A percentile compares a stretch with the other conserved stretches of the same genome.
Evolutionary conservation across 2,888 invertebrate genomes (phyloP).

Genomic region (Parasteatoda lunata): DNA sequence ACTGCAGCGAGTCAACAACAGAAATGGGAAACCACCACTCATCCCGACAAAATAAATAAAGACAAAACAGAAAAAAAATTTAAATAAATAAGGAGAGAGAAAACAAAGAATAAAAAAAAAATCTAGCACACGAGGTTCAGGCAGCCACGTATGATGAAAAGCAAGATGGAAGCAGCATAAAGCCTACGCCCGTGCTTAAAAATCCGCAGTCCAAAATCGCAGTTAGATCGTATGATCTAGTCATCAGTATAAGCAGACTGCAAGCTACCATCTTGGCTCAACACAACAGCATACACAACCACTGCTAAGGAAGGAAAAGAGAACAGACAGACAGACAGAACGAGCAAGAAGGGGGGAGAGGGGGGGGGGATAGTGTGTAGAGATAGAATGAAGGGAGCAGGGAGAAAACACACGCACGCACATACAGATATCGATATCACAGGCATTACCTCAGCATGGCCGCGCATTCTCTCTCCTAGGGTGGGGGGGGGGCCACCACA

Average conservation of each 20-base stretch:
- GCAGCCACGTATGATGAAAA: conserved; percentile 60
- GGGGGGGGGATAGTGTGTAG: conserved; percentile 5
- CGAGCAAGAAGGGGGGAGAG: conserved; percentile 16
- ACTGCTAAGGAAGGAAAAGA: conserved; percentile 45
- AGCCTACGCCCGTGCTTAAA: conserved; percentile 59
- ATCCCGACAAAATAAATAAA: background rate
- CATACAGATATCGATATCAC: conserved; percentile 44
- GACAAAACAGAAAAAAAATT: conserved; percentile 5
- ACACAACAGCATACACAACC: conserved; percentile 42
- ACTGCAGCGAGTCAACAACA: background rate
- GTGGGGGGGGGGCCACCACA: conserved; percentile 19
- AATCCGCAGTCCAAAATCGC: conserved; percentile 48
- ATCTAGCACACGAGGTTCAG: conserved; percentile 11
- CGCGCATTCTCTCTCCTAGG: conserved; percentile 10
- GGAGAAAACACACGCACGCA: conserved; percentile 25
- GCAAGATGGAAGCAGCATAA: conserved; percentile 49
- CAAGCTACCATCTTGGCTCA: conserved; percentile 65
- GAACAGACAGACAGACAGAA: conserved; percentile 3
- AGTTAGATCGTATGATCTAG: conserved; percentile 60
- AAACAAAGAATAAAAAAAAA: conserved; percentile 23
- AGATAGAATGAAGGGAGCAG: conserved; percentile 2
- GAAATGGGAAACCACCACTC: conserved; percentile 6
- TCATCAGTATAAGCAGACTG: conserved; percentile 43
- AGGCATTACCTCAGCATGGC: conserved; percentile 60
- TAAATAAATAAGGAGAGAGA: conserved; percentile 11